phyloP scores from a whole-genome alignment of 2,113 vertebrate species.

The Gallinago paraguaiae region DNA sequence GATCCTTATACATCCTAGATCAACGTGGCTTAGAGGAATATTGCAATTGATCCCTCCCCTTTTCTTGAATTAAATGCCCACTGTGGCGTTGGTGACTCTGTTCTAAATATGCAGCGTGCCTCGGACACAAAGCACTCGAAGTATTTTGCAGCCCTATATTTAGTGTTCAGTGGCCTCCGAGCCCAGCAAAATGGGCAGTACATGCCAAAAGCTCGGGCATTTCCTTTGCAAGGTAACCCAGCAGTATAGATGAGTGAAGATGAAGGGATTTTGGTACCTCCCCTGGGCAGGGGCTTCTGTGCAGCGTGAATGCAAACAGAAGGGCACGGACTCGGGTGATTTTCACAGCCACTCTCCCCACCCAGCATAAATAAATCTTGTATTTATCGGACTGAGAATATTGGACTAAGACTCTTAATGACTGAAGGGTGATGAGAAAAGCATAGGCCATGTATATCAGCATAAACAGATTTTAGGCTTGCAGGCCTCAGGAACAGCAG shows the following conservation, averaged over 20 bases:
- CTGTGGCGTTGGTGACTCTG: background rate
- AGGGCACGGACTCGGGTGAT: fast-evolving
- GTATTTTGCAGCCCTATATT: background rate
- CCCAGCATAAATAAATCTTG: background rate
- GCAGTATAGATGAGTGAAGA: background rate
- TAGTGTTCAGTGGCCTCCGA: background rate
- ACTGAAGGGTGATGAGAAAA: background rate
- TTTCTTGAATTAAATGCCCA: background rate
- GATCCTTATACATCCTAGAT: background rate
- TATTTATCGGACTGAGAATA: background rate
- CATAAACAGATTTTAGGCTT: background rate
- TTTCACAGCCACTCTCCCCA: background rate
- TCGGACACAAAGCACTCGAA: background rate
- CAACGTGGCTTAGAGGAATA: background rate
- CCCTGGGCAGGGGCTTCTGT: background rate
- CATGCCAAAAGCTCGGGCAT: background rate
- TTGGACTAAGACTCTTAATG: background rate
- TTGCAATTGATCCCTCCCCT: background rate
- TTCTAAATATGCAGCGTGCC: background rate
- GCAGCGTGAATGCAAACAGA: background rate
- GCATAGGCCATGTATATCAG: background rate
- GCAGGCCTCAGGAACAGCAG: fast-evolving
- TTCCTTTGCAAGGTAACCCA: background rate
- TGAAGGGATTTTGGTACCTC: background rate
- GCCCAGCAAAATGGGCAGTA: background rate